phyloP scores from a whole-genome alignment of 2,888 invertebrate genomes.

The Clitarchus hookeri region DNA sequence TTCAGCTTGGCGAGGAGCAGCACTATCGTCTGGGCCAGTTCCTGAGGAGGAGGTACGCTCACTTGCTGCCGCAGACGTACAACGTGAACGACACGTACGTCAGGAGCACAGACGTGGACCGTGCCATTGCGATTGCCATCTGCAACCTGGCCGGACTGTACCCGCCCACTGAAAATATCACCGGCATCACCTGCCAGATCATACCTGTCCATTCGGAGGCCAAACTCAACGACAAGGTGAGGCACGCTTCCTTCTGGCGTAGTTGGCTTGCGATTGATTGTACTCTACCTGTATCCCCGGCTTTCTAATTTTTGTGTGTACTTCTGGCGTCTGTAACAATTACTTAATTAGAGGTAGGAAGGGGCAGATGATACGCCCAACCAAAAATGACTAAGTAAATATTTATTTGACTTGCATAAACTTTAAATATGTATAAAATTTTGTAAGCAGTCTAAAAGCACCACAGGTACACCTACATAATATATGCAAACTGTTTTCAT shows the following conservation, averaged over 20 bases:
- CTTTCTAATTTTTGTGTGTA: too few relatives aligned
- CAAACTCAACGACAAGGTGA: conserved; percentile 46
- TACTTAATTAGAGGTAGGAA: too few relatives aligned
- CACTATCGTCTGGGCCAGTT: background rate
- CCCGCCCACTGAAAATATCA: conserved; percentile 47
- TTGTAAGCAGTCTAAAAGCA: too few relatives aligned
- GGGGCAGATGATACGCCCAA: too few relatives aligned
- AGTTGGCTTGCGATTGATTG: too few relatives aligned
- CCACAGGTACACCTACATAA: too few relatives aligned
- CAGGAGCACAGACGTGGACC: conserved; percentile 56
- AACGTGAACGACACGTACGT: conserved; percentile 9
- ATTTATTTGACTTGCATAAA: too few relatives aligned
- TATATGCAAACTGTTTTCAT: too few relatives aligned
- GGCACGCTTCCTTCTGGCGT: background rate
- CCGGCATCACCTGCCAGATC: conserved; percentile 56
- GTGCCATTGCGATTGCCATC: conserved; percentile 57
- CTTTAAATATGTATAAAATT: too few relatives aligned
- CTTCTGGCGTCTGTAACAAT: too few relatives aligned
- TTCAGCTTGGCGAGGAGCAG: conserved; percentile 16
- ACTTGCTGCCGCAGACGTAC: background rate
- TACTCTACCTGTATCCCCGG: too few relatives aligned
- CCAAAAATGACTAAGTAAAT: too few relatives aligned
- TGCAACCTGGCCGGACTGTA: conserved; percentile 55
- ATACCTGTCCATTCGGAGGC: conserved; percentile 59
- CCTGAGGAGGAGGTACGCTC: background rate